Percentiles rank a stretch among this genome's conserved stretches.
Evolutionary conservation across 2,797 vertebrate genomes (phyloP).

Genomic region (Ptychadena robeensis): DNA sequence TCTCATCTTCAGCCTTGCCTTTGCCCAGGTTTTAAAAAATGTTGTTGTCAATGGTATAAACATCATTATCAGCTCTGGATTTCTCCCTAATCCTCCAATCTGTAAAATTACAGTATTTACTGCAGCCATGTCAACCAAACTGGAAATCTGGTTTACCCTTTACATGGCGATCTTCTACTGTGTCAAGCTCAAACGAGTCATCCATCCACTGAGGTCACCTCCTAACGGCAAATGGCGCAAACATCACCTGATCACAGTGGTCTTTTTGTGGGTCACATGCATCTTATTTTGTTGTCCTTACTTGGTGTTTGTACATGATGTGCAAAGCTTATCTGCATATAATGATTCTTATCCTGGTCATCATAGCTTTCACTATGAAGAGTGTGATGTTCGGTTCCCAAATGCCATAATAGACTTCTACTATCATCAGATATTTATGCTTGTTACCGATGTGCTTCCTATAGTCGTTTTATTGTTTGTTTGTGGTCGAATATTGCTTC

Average conservation of each 20-base stretch:
- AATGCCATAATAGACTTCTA: conserved; percentile 62
- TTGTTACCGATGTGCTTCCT: conserved; percentile 65
- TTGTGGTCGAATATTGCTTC: conserved; percentile 64
- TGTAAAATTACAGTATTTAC: conserved; percentile 67
- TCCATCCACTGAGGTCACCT: conserved; percentile 60
- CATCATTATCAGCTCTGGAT: conserved; percentile 66
- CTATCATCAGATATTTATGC: conserved; percentile 68
- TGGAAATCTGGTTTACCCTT: conserved; percentile 71
- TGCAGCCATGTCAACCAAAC: conserved; percentile 54
- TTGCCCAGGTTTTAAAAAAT: conserved; percentile 66
- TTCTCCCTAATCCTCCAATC: conserved; percentile 62
- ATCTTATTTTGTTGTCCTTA: conserved; percentile 63
- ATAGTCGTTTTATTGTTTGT: conserved; percentile 65
- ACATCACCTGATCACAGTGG: conserved; percentile 61
- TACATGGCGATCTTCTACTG: conserved; percentile 61
- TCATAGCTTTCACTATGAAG: conserved; percentile 57
- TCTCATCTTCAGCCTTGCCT: conserved; percentile 69
- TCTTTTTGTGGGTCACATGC: conserved; percentile 63
- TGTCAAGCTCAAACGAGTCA: conserved; percentile 64
- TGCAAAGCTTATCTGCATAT: background rate
- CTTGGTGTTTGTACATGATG: conserved; percentile 62
- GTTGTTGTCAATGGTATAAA: conserved; percentile 67
- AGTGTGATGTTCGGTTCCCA: conserved; percentile 59
- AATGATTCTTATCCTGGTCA: conserved; percentile 59
- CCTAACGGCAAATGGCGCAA: conserved; percentile 57